Evolutionary conservation across 2,888 invertebrate species (phyloP), one percentile per base, ranked within the genome.

Genomic region (Orthonevra nobilis): DNA sequence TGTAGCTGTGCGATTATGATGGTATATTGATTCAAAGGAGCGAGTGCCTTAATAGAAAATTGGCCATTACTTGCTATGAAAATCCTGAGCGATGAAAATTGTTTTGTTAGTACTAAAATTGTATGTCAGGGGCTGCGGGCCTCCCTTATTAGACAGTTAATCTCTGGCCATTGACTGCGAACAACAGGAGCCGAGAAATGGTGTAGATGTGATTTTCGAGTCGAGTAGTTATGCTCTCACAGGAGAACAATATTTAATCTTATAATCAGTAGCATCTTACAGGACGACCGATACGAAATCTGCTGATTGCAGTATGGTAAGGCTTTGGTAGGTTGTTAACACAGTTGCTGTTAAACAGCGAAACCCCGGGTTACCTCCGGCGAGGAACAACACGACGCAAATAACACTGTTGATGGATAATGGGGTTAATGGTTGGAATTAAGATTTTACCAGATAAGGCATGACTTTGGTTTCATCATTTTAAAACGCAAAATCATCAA

Each of bases 41-140:
- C 64, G 20, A 52, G 72, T 52, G 44, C 72, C 72, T 72, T 72
- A 77, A n/a, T 77, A 60, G 77, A 72, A 77, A 77, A 77, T 77
- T 72, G 48, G 58, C 64, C 72, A 72, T 77, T 77, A 64, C 58
- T 60, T 70, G 44, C 58, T 77, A 58, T 77, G 77, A 77, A 66
- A 64, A 60, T 64, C 38, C 34, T 19, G 19, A 12, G 40, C 52
- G 44, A 30, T 64, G 64, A 26, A 64, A 77, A 63, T 77, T 70
- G 63, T 72, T 44, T 77, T 70, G 64, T 69, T 75, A 75, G 69
- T 75, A 63, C 48, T 12, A n/a, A 50, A 63, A n/a, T 15, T 38
- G 32, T 32, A 32, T 32, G n/a, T 10, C n/a, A 32, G 4, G 5
- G 19, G 10, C 19, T 12, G 42, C 9, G n/a, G 32, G 19, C 17